Percentiles rank a stretch among this genome's conserved stretches.
These are phyloP conservation scores for Planiliza haematocheilus DNA, from an alignment of 2,113 vertebrate species.

Conservation along the genomic window DNA sequence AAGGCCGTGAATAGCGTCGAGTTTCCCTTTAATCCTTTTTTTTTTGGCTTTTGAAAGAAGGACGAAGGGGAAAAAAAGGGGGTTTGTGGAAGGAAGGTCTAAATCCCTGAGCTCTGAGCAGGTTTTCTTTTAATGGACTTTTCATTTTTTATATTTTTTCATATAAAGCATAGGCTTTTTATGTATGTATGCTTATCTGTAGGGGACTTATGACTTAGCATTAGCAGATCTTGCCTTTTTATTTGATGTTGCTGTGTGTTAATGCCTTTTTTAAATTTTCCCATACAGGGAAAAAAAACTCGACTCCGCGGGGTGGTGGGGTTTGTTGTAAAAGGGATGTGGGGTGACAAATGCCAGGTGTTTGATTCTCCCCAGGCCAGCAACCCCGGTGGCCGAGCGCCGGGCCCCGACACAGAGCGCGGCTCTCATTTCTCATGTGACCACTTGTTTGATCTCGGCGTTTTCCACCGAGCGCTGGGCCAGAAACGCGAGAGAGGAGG, in stretches of 20 bases:
- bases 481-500: slow-evolving; percentile 44
- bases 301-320: slow-evolving; percentile 4
- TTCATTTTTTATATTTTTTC: slow-evolving; percentile 26
- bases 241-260: too few relatives aligned
- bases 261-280: too few relatives aligned
- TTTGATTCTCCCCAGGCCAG: slow-evolving; percentile 65
- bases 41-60: slow-evolving; percentile 71
- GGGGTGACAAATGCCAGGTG: slow-evolving; percentile 81
- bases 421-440: slow-evolving; percentile 64
- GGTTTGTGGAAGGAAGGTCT: slow-evolving; percentile 74
- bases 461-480: slow-evolving; percentile 26
- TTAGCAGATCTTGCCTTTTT: slow-evolving; percentile 45
- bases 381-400: slow-evolving; percentile 66
- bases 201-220: slow-evolving; percentile 40
- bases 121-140: slow-evolving; percentile 48
- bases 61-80: slow-evolving; percentile 67
- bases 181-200: slow-evolving; percentile 19
- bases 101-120: slow-evolving; percentile 29
- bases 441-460: slow-evolving; percentile 66
- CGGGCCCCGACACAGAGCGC: slow-evolving; percentile 31
- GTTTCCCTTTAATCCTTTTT: slow-evolving; percentile 80
- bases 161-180: slow-evolving; percentile 48
- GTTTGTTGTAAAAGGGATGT: slow-evolving; percentile 59
- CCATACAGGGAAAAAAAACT: slow-evolving; percentile 1
- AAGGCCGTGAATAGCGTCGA: slow-evolving; percentile 75